Conservation (phyloP, 2,888 invertebrate species). For the Nomada fabriciana region DNA sequence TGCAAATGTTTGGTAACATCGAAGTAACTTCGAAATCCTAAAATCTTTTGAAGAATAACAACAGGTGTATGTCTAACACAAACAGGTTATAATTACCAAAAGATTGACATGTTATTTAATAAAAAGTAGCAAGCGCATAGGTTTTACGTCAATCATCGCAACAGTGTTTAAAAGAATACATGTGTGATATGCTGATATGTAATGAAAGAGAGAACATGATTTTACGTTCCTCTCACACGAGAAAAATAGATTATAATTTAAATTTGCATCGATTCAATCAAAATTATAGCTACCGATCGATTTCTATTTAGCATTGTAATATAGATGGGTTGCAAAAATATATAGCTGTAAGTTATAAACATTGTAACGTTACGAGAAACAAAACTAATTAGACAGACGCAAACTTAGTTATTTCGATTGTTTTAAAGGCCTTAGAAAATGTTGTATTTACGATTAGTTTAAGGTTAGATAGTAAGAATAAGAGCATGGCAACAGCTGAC, state of each 20-base stretch:
- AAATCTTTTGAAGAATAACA: background rate
- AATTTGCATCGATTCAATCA: background rate
- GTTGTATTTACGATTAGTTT: too few species aligned
- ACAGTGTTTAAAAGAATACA: background rate
- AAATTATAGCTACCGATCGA: background rate
- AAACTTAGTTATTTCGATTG: too few species aligned
- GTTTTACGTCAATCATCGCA: background rate
- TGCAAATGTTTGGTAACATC: background rate
- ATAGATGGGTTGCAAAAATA: too few species aligned
- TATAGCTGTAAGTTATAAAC: too few species aligned
- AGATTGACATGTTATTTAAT: background rate
- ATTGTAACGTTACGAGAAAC: too few species aligned
- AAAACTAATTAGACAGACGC: too few species aligned
- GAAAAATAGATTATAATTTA: background rate
- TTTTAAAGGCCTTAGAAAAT: too few species aligned
- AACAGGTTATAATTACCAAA: constrained; percentile 18
- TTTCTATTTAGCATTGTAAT: too few species aligned
- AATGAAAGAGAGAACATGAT: background rate
- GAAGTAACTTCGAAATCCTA: background rate
- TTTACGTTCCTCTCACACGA: background rate
- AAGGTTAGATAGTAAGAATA: too few species aligned
- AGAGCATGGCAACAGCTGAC: too few species aligned
- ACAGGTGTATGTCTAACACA: background rate
- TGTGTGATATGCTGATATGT: background rate
- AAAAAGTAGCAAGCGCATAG: background rate